Conservation (phyloP, 2,797 vertebrate genomes). For the Acestrorhynchus altus region DNA sequence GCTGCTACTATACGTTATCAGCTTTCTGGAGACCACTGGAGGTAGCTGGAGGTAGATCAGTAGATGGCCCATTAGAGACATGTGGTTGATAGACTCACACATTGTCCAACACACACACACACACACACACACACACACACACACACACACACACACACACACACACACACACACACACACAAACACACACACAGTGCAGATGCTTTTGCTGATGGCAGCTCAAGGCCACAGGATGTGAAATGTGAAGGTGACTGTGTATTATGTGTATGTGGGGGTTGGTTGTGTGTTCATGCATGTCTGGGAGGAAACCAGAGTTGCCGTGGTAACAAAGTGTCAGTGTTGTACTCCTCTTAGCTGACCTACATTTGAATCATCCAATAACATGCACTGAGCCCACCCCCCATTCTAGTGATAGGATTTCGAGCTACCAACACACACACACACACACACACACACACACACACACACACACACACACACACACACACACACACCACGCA, state of each 20-base stretch:
- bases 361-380: slow-evolving; percentile 70
- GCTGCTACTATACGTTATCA: too few species aligned
- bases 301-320: slow-evolving; percentile 70
- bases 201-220: slow-evolving; percentile 62
- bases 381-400: slow-evolving; percentile 51
- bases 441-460: slow-evolving; percentile 27
- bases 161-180: not conserved
- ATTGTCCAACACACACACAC: not conserved
- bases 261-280: not conserved
- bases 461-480: slow-evolving; percentile 18
- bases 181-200: slow-evolving; percentile 29
- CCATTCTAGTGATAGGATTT: slow-evolving; percentile 48
- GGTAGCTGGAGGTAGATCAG: too few species aligned
- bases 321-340: slow-evolving; percentile 74
- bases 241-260: slow-evolving; percentile 61
- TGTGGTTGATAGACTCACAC: too few species aligned
- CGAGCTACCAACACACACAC: slow-evolving; percentile 1
- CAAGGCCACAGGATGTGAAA: slow-evolving; percentile 72
- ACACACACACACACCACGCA: too few species aligned
- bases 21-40: too few species aligned
- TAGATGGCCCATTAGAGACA: too few species aligned
- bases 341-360: slow-evolving; percentile 75
- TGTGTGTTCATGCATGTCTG: slow-evolving; percentile 25
- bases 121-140: not conserved
- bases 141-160: not conserved